Evolutionary conservation across 2,113 vertebrate species (phyloP).

Genomic region (Zosterops hypoxanthus): DNA sequence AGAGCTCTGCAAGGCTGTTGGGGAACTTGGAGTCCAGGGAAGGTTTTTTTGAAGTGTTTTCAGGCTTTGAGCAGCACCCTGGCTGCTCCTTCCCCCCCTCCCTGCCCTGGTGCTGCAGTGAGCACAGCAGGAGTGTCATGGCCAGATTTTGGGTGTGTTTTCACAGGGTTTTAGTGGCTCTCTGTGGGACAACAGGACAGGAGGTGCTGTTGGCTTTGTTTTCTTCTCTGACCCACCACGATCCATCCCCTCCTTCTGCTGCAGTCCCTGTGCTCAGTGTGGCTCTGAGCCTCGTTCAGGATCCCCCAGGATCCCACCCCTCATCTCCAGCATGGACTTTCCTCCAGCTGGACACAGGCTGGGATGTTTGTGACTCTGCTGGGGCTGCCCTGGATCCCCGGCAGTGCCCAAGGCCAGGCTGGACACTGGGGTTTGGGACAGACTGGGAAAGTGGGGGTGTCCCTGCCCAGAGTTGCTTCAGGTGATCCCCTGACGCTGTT

Average conservation of each 20-base stretch:
- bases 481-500: no score
- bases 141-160: background rate
- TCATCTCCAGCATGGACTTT: fast-evolving
- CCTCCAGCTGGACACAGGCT: background rate
- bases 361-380: background rate
- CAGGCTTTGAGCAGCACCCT: background rate
- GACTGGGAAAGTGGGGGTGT: no score
- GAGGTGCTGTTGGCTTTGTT: background rate
- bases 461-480: no score
- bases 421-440: background rate
- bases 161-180: background rate
- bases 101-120: background rate
- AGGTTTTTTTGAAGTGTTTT: background rate
- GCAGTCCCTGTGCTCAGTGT: fast-evolving
- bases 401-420: fast-evolving
- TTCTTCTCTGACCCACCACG: background rate
- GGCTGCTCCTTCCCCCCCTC: background rate
- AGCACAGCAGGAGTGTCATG: fast-evolving
- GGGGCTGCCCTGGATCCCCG: background rate
- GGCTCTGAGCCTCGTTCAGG: fast-evolving
- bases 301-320: no score
- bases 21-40: background rate
- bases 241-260: background rate
- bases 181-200: no score
- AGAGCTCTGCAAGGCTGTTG: background rate